Conservation (phyloP, 2,888 invertebrate genomes). For the Drosophila barbarae region DNA sequence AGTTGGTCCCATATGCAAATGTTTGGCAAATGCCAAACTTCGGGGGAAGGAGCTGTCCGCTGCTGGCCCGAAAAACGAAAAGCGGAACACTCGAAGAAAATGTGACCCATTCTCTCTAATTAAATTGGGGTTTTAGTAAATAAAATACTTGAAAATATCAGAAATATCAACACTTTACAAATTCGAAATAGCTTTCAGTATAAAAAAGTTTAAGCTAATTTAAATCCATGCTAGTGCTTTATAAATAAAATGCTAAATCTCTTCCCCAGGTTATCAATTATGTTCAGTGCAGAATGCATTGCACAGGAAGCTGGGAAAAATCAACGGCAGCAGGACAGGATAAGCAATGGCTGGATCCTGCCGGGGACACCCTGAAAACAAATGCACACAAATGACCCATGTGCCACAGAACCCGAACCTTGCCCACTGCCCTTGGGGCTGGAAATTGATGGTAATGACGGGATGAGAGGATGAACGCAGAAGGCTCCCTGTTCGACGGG, state of each 20-base stretch:
- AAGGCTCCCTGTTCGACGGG: constrained; percentile 31
- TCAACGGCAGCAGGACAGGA: constrained; percentile 38
- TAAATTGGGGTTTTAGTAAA: not conserved
- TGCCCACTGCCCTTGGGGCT: constrained; percentile 53
- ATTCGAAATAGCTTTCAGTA: too few relatives aligned
- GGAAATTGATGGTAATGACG: constrained; percentile 38
- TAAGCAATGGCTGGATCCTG: constrained; percentile 33
- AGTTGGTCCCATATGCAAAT: constrained; percentile 66
- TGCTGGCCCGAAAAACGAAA: constrained; percentile 15
- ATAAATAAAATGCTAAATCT: not conserved
- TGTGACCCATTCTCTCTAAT: not conserved
- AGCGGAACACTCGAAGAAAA: constrained; percentile 5
- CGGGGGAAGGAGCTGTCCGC: constrained; percentile 14
- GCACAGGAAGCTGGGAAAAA: constrained; percentile 25
- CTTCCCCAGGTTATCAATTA: not conserved
- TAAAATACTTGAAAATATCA: not conserved
- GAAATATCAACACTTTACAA: not conserved
- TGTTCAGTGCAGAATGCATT: constrained; percentile 1
- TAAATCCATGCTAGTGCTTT: not conserved
- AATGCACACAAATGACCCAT: constrained; percentile 71
- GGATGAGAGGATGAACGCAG: constrained; percentile 4
- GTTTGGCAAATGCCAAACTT: constrained; percentile 53
- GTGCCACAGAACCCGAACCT: constrained; percentile 49
- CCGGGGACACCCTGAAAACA: constrained; percentile 55
- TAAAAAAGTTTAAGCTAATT: too few relatives aligned